Evolutionary conservation across 1,140 invertebrate genomes (phyloP), one percentile per base, ranked within the genome.

Genomic region (Trichogramma pretiosum): DNA sequence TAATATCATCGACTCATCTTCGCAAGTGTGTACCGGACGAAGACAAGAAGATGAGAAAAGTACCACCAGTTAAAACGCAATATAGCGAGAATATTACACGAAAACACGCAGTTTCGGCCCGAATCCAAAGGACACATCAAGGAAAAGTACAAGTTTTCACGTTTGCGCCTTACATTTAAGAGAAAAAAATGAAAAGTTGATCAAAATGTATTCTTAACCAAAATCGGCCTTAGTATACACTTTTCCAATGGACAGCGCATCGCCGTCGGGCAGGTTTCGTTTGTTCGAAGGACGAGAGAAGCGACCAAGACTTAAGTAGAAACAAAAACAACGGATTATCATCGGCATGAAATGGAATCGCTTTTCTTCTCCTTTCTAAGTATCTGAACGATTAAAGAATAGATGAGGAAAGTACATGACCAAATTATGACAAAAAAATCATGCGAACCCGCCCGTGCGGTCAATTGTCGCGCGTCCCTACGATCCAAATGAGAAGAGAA

Each of bases 91-190:
- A 24, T 21, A 48, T 41, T 49, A 55, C 48, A 63, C 55, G 50
- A 37, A 35, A 56, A 58, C 52, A 63, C 55, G 58, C 58, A 65
- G 58, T 65, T 67, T 66, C 63, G 64, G 63, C 62, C 64, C 58
- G 60, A 64, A 65, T 66, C 65, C 57, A 65, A 67, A 66, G 62
- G 63, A 66, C 64, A 66, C 64, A 68, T 67, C 62, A 67, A 65
- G 64, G 64, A 67, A 67, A 68, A 68, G 64, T 67, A 68, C 64
- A 68, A 68, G 63, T 68, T 67, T 68, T 68, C 65, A 68, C 65
- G 64, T 68, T 62, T 68, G 65, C 65, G 65, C 65, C 65, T 68
- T 68, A 68, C 62, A 65, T 67, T 67, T 65, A 67, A 67, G 64
- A 61, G 61, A 67, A 67, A 67, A 67, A 67, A 67, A 65, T 62